Base-by-base conservation (phyloP, 1,140 invertebrate genomes). In the Dendroctonus ponderosae region DNA sequence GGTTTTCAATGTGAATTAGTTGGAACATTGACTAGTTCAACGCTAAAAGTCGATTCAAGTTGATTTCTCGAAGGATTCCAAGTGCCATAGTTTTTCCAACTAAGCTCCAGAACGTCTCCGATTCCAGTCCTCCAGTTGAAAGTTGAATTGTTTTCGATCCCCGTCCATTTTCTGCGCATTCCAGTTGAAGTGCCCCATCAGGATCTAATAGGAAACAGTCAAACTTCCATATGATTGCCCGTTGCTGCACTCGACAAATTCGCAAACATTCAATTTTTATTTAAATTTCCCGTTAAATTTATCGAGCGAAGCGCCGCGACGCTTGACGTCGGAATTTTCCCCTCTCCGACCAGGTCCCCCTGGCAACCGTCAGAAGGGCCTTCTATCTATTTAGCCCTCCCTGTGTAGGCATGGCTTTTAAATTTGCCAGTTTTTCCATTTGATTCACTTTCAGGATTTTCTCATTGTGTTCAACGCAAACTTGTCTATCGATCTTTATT, bases 401-500 rank as follows among this genome's bases (percentile, higher is more conserved):
- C 37, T 41, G 41, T 15, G 58, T 60, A 60, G 58, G 58, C 42
- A 60, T 38, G 58, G 58, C 58, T 60, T 60, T 60, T 60, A 60
- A 60, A 60, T 60, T 60, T 60, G 49, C 43, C 58, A 46, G 48
- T 60, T 60, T 53, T 53, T 15, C 58, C 43, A 60, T 60, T 60
- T 60, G 48, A 60, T 60, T 60, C 58, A 60, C 58, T 60, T 60
- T 60, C 38, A 38, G 54, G 58, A 60, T 60, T 60, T 60, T 38
- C 43, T 11, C n/a, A 11, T 49, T 26, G 37, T 44, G n/a, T 14
- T 9, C 11, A 38, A 43, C 9, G 56, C 40, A 43, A 58, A 58
- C 41, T 58, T 58, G 26, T 26, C 26, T 26, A 26, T 26, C 26
- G 26, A 26, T 26, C 26, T 26, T 26, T 26, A 26, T 26, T 26